phyloP scores from a whole-genome alignment of 1,140 invertebrate genomes.

The Saxidomus purpurata region DNA sequence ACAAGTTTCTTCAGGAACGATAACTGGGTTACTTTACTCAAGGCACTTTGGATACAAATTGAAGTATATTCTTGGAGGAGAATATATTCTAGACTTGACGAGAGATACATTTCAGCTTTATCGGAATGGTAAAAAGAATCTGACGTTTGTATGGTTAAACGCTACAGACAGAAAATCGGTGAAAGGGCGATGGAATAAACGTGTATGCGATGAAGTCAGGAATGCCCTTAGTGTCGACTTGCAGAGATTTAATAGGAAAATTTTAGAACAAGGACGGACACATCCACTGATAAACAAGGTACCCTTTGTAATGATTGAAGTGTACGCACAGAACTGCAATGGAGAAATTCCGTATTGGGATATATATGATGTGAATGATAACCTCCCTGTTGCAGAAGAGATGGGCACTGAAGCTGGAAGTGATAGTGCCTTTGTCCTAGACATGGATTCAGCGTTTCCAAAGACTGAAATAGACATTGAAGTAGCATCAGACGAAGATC shows the following conservation, averaged over 20 bases:
- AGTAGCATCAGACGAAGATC: not conserved
- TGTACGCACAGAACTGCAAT: conserved; percentile 16
- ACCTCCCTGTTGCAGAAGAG: conserved; percentile 41
- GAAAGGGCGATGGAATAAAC: not conserved
- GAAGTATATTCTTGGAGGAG: conserved; percentile 45
- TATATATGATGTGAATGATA: conserved; percentile 49
- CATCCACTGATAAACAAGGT: conserved; percentile 59
- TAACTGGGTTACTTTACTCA: conserved; percentile 52
- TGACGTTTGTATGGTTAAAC: conserved; percentile 60
- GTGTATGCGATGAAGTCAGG: not conserved
- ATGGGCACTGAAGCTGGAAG: not conserved
- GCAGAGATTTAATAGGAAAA: conserved; percentile 44
- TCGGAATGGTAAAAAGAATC: conserved; percentile 2
- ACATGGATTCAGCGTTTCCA: not conserved
- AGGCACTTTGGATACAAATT: conserved; percentile 59
- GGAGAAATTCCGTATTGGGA: conserved; percentile 43
- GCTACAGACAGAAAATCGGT: not conserved
- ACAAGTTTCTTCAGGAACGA: conserved; percentile 19
- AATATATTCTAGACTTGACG: conserved; percentile 58
- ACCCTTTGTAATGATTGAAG: conserved; percentile 24
- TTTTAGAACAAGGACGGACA: conserved; percentile 9
- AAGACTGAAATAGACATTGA: not conserved
- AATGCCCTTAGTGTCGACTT: conserved; percentile 61
- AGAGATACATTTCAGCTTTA: conserved; percentile 60
- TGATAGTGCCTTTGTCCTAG: not conserved